Conservation (phyloP, 2,888 invertebrate species). For the Corythucha ciliata region DNA sequence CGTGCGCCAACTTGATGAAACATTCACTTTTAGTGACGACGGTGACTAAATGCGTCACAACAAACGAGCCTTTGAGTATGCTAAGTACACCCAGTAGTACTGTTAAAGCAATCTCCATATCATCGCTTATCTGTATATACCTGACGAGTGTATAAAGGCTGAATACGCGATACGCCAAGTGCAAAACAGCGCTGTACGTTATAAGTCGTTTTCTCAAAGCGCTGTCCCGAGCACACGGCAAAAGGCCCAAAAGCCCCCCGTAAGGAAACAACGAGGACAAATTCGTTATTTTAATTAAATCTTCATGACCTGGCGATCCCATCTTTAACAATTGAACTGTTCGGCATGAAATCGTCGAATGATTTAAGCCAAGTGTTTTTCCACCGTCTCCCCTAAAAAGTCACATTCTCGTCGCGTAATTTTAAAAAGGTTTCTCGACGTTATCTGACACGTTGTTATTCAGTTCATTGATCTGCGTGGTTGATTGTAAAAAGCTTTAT, state of each 20-base stretch:
- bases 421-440: no score
- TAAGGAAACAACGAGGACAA: no score
- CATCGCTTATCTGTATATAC: constrained; percentile 8
- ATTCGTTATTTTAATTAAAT: no score
- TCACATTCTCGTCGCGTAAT: no score
- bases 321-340: no score
- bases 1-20: not conserved
- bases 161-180: not conserved
- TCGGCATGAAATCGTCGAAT: no score
- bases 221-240: constrained; percentile 14
- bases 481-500: no score
- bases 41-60: not conserved
- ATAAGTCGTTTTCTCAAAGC: not conserved
- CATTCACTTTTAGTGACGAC: constrained; percentile 1
- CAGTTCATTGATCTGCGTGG: no score
- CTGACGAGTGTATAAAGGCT: constrained; percentile 3
- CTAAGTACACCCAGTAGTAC: constrained; percentile 5
- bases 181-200: constrained; percentile 8
- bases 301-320: no score
- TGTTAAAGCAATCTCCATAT: constrained; percentile 16
- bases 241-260: constrained; percentile 15
- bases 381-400: no score
- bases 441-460: no score
- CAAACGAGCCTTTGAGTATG: constrained; percentile 14
- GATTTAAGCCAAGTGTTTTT: no score